These are phyloP conservation scores for Harmothoe impar DNA, from an alignment of 2,888 invertebrate species.

Conservation along the genomic window DNA sequence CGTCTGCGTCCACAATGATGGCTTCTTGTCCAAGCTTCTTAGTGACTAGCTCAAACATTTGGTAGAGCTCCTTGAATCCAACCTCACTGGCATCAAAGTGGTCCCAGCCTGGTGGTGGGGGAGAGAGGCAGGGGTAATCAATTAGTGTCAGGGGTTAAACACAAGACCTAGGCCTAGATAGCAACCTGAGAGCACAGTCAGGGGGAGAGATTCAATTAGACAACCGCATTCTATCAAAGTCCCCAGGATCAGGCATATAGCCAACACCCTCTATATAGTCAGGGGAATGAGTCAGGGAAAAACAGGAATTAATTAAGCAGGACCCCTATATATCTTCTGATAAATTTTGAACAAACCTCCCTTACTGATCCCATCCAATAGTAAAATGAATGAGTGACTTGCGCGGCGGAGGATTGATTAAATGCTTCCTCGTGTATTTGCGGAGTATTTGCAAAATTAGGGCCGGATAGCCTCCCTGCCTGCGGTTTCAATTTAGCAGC, in stretches of 20 bases:
- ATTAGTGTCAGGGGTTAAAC: slow-evolving; percentile 4
- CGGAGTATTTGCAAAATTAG: slow-evolving; percentile 36
- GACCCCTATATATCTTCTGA: background rate
- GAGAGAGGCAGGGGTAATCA: background rate
- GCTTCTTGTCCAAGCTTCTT: slow-evolving; percentile 72
- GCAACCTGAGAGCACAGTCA: background rate
- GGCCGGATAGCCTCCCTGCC: background rate
- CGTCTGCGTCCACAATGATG: slow-evolving; percentile 74
- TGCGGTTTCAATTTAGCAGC: slow-evolving; percentile 53
- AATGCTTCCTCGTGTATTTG: slow-evolving; percentile 1
- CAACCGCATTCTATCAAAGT: background rate
- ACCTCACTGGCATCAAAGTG: slow-evolving; percentile 73
- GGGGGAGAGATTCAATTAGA: background rate
- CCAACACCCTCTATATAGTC: too few relatives aligned
- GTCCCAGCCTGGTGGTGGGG: slow-evolving; percentile 73
- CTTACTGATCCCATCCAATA: background rate
- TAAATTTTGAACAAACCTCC: background rate
- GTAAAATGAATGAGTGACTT: background rate
- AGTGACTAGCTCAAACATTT: slow-evolving; percentile 72
- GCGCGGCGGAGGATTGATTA: background rate
- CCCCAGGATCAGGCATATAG: background rate
- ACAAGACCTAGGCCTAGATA: background rate
- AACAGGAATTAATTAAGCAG: background rate
- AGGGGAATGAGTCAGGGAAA: too few relatives aligned
- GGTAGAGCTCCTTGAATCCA: slow-evolving; percentile 73